These are phyloP conservation scores for Gambusia affinis DNA, from an alignment of 2,113 vertebrate species.

Conservation along the genomic window DNA sequence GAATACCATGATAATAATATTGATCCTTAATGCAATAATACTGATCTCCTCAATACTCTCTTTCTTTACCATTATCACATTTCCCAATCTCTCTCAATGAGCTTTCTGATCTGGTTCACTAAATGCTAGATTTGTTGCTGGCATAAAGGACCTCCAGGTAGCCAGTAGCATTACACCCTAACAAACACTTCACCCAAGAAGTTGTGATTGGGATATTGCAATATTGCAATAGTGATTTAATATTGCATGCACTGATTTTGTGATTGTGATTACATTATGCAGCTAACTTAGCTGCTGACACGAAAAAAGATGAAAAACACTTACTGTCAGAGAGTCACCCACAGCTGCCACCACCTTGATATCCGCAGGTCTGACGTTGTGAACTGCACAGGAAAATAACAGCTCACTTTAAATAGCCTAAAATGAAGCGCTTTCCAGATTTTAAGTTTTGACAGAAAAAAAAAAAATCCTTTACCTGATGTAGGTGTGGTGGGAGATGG, in stretches of 20 bases:
- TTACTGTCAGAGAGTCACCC: constrained; percentile 93
- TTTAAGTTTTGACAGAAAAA: background rate
- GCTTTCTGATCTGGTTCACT: background rate
- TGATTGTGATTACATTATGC: too few relatives aligned
- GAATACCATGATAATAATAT: too few relatives aligned
- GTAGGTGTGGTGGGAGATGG: constrained; percentile 80
- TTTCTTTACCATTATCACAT: too few relatives aligned
- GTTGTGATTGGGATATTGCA: too few relatives aligned
- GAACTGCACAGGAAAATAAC: constrained; percentile 79
- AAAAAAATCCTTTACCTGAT: constrained; percentile 80
- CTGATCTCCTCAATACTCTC: too few relatives aligned
- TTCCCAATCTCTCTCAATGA: too few relatives aligned
- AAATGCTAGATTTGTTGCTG: background rate
- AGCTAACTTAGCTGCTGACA: background rate
- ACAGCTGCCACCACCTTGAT: constrained; percentile 89
- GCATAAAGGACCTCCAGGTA: background rate
- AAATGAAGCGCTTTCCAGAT: background rate
- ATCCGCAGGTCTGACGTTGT: constrained; percentile 88
- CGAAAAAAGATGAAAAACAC: constrained; percentile 8
- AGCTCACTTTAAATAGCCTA: background rate
- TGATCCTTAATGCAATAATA: too few relatives aligned
- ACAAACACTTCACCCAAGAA: too few relatives aligned
- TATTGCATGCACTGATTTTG: too few relatives aligned
- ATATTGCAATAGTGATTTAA: too few relatives aligned
- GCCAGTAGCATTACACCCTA: too few relatives aligned